Conservation (phyloP, 2,888 invertebrate genomes). For the Theretra japonica region DNA sequence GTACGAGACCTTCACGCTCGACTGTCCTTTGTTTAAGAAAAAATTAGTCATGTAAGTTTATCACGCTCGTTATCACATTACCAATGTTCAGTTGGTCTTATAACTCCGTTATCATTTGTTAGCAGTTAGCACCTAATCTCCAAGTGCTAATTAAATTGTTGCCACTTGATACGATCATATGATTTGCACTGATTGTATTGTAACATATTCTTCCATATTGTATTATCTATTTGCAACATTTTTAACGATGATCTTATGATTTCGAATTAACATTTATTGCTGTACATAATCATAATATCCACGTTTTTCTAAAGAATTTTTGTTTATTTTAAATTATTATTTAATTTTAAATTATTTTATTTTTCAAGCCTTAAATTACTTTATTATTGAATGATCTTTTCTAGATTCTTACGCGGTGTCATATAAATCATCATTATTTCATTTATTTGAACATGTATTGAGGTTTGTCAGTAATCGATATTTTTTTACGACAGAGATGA, state of each 20-base stretch:
- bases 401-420: too few species aligned
- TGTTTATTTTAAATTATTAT: too few species aligned
- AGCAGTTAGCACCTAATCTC: slow-evolving; percentile 20
- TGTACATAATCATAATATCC: background rate
- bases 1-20: slow-evolving; percentile 98
- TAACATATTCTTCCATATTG: background rate
- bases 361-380: too few species aligned
- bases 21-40: slow-evolving; percentile 97
- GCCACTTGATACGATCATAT: slow-evolving; percentile 11
- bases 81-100: background rate
- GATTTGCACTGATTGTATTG: slow-evolving; percentile 22
- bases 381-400: too few species aligned
- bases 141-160: slow-evolving; percentile 22
- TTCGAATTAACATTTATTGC: background rate
- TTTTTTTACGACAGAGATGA: slow-evolving; percentile 87
- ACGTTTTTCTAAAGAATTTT: too few species aligned
- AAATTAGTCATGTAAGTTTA: slow-evolving; percentile 93
- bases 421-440: too few species aligned
- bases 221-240: background rate
- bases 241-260: background rate
- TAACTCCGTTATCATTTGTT: slow-evolving; percentile 32
- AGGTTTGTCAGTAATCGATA: background rate
- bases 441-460: background rate
- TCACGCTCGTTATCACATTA: slow-evolving; percentile 18
- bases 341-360: too few species aligned